These are phyloP conservation scores for Solea senegalensis DNA, from an alignment of 2,113 vertebrate genomes.

Conservation along the genomic window DNA sequence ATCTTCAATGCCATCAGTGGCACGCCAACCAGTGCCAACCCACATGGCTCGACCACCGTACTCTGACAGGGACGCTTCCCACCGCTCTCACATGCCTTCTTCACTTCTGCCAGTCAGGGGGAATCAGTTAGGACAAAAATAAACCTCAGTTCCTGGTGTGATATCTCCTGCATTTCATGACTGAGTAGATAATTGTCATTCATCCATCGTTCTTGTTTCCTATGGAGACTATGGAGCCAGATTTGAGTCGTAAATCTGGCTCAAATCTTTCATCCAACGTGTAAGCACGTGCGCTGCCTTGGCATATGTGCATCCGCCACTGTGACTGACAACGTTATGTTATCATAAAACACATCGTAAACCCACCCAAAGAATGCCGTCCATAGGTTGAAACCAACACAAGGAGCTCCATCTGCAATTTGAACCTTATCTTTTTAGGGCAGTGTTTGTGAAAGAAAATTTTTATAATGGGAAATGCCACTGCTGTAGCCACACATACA, in stretches of 20 bases:
- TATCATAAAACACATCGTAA: constrained; percentile 10
- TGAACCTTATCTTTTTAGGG: constrained; percentile 4
- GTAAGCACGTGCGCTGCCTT: not conserved
- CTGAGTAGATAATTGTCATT: not conserved
- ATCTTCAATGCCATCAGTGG: constrained; percentile 98
- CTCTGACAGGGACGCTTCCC: constrained; percentile 70
- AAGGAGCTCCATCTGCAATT: constrained; percentile 5
- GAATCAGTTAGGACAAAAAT: not conserved
- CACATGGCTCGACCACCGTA: constrained; percentile 88
- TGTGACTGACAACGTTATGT: constrained; percentile 6
- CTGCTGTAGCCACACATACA: constrained; percentile 26
- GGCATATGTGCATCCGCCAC: constrained; percentile 10
- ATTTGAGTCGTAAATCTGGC: not conserved
- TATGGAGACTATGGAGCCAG: constrained; percentile 51
- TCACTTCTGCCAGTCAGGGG: not conserved
- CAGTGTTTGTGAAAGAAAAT: not conserved
- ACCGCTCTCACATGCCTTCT: not conserved
- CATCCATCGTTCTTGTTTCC: constrained; percentile 59
- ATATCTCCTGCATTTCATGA: too few relatives aligned
- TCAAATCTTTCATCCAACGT: constrained; percentile 8
- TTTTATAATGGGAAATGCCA: constrained; percentile 8
- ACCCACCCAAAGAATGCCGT: not conserved
- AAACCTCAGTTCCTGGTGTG: too few relatives aligned
- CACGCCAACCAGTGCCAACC: constrained; percentile 87
- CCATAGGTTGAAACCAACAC: constrained; percentile 3